Evolutionary conservation across 2,797 vertebrate species (phyloP), one percentile per base, ranked within the genome.

Genomic region (Odontamblyopus rebecca): DNA sequence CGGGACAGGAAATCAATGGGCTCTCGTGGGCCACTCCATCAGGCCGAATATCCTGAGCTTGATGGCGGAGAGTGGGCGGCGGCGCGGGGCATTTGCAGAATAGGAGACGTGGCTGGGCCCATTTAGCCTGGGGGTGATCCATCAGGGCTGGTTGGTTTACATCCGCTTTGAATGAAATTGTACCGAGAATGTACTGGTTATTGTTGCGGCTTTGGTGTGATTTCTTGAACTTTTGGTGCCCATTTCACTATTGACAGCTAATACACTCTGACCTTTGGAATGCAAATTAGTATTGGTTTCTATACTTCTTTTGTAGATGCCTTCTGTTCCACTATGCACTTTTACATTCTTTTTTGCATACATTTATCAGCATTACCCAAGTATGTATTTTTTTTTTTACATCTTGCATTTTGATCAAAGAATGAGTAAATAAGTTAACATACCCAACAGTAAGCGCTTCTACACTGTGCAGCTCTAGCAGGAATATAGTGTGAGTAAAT

Each of bases 1-100:
- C 56, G 29, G 70, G 89, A 91, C 85, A 81, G 86, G 79, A 92
- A 93, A 93, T 94, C 90, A 87, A 93, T 93, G 84, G 74, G 71
- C 73, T 84, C 88, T 91, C 86, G 73, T 78, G 80, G 83, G 82
- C 85, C 76, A 77, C 85, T 92, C 86, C 83, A 90, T 93, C 90
- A 89, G 84, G 73, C 82, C 80, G 82, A 88, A 89, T 89, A 89
- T 93, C 86, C 89, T 70, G 68, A 78, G 85, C 78, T 78, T 86
- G 84, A 87, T 88, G 80, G 84, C 64, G 27, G 75, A 65, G 69
- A 70, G 70, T 78, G 72, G 73, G 71, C 38, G 53, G 68, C 59
- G 61, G 71, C 69, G 57, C 30, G 62, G 76, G 72, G 60, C 74
- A 77, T 83, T 84, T 81, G 82, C 72, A 76, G 76, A 60, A 67